Conservation (phyloP, 2,888 invertebrate species). For the Rhagonycha lutea region DNA sequence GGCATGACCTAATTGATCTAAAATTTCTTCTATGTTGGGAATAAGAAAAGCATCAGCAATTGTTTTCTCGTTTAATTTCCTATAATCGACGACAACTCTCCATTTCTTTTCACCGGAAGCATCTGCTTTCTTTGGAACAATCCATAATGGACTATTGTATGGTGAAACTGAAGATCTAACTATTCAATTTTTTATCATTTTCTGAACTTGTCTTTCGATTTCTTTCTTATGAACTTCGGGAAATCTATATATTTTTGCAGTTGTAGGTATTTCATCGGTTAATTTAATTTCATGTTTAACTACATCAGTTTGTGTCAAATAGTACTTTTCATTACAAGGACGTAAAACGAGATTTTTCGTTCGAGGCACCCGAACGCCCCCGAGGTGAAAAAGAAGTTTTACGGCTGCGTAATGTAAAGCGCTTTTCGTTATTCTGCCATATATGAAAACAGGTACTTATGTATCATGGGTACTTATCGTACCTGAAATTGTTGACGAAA, state of each 20-base stretch:
- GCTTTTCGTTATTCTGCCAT: too few relatives aligned
- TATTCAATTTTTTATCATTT: conserved; percentile 38
- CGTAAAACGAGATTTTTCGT: too few relatives aligned
- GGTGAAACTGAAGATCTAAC: conserved; percentile 37
- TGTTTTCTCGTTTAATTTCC: not conserved
- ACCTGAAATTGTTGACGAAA: too few relatives aligned
- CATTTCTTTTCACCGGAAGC: conserved; percentile 27
- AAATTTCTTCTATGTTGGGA: not conserved
- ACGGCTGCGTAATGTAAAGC: too few relatives aligned
- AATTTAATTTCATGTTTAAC: conserved; percentile 36
- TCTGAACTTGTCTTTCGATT: conserved; percentile 38
- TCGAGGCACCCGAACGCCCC: too few relatives aligned
- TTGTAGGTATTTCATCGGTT: conserved; percentile 32
- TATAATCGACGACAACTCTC: conserved; percentile 4
- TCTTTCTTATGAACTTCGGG: conserved; percentile 42
- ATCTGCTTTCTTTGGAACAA: conserved; percentile 42
- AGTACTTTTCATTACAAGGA: conserved; percentile 31
- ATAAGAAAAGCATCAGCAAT: not conserved
- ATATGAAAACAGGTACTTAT: too few relatives aligned
- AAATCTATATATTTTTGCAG: conserved; percentile 39
- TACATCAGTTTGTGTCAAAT: conserved; percentile 34
- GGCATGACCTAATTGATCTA: not conserved
- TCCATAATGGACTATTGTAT: conserved; percentile 36
- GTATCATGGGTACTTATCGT: too few relatives aligned
- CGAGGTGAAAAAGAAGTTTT: too few relatives aligned